These are phyloP conservation scores for Tinamus major DNA, from an alignment of 2,797 vertebrate genomes.

Conservation along the genomic window DNA sequence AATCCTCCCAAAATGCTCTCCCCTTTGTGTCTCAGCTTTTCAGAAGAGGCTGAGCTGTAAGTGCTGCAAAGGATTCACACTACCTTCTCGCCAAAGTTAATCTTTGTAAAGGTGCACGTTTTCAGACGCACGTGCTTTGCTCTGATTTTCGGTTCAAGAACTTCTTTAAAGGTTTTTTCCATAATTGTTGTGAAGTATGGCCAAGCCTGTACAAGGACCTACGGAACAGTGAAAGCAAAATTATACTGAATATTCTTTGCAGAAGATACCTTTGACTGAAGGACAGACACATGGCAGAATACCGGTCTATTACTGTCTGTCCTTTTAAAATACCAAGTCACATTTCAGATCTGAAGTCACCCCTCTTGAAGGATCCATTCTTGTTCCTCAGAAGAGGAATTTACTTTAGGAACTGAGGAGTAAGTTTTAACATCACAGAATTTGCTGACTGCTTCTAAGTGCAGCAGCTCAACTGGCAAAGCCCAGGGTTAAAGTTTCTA, in stretches of 20 bases:
- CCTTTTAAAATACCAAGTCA: not conserved
- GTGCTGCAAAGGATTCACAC: not conserved
- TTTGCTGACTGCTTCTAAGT: not conserved
- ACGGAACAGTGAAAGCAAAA: not conserved
- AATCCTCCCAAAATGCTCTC: not conserved
- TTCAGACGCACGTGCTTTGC: conserved; percentile 86
- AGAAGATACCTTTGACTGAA: not conserved
- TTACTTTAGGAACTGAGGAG: not conserved
- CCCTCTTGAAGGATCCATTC: not conserved
- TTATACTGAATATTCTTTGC: not conserved
- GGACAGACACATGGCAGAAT: not conserved
- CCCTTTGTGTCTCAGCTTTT: not conserved
- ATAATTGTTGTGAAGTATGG: conserved; percentile 93
- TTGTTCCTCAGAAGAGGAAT: not conserved
- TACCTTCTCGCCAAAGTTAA: conserved; percentile 93
- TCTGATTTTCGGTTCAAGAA: conserved; percentile 86
- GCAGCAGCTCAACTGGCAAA: not conserved
- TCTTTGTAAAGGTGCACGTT: conserved; percentile 91
- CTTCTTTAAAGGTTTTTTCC: conserved; percentile 91
- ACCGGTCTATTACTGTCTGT: not conserved
- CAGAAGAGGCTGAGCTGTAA: not conserved
- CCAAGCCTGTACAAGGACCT: conserved; percentile 94
- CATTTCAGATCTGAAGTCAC: not conserved
- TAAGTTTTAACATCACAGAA: not conserved
- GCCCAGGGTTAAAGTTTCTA: not conserved